These are phyloP conservation scores for Uloborus plumipes DNA, from an alignment of 2,888 invertebrate species.

Conservation along the genomic window DNA sequence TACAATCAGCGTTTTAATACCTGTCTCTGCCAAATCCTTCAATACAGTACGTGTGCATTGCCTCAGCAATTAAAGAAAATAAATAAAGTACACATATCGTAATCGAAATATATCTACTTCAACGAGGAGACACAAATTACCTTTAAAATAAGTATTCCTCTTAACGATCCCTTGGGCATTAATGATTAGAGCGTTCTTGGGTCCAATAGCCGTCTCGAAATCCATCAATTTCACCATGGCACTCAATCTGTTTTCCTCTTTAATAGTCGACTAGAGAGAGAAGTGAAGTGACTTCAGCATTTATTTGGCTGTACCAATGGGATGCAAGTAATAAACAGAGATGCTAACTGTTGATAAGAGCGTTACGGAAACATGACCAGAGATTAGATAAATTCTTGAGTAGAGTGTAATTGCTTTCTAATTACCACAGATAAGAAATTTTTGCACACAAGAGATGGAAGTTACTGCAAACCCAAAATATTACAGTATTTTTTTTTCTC, in stretches of 20 bases:
- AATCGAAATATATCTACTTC: background rate
- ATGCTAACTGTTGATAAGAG: background rate
- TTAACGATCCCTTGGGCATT: slow-evolving; percentile 79
- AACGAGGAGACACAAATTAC: slow-evolving; percentile 65
- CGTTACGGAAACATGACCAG: background rate
- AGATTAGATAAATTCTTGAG: background rate
- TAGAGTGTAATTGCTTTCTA: background rate
- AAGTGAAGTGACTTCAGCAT: background rate
- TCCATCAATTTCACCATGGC: slow-evolving; percentile 80
- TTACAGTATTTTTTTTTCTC: too few relatives aligned
- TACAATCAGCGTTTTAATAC: too few relatives aligned
- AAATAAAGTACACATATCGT: background rate
- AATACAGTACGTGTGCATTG: too few relatives aligned
- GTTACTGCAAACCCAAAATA: too few relatives aligned
- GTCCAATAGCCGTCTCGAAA: slow-evolving; percentile 83
- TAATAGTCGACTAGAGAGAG: slow-evolving; percentile 72
- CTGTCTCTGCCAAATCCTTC: too few relatives aligned
- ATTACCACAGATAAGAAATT: background rate
- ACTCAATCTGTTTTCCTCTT: slow-evolving; percentile 84
- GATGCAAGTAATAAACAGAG: background rate
- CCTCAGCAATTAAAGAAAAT: slow-evolving; percentile 1
- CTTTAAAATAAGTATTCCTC: slow-evolving; percentile 77
- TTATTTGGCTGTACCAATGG: background rate
- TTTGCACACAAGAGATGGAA: too few relatives aligned
- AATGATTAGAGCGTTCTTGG: slow-evolving; percentile 77